phyloP scores from a whole-genome alignment of 2,888 invertebrate species.

The Muscina levida region DNA sequence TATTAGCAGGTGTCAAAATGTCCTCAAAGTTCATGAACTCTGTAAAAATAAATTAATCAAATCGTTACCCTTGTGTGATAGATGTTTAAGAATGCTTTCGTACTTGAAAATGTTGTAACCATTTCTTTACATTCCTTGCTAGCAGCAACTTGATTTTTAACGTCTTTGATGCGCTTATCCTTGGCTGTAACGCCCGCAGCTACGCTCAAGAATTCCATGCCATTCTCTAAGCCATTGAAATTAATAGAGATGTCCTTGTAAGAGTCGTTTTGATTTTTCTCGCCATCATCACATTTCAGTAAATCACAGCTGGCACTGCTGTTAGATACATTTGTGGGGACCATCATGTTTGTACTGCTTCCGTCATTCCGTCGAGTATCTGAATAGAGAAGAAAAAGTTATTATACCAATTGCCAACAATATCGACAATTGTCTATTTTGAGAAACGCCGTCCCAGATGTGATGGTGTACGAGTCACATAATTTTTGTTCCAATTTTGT shows the following conservation, averaged over 20 bases:
- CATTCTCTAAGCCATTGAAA: constrained; percentile 74
- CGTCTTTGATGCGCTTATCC: constrained; percentile 92
- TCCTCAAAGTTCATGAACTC: constrained; percentile 76
- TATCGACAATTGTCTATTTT: too few relatives aligned
- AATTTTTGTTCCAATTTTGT: too few relatives aligned
- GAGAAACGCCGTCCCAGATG: too few relatives aligned
- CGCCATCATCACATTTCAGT: constrained; percentile 67
- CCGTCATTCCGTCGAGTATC: constrained; percentile 72
- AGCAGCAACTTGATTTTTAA: constrained; percentile 83
- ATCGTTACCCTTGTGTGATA: too few relatives aligned
- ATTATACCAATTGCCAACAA: constrained; percentile 75
- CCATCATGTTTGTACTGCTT: constrained; percentile 42
- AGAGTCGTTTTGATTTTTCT: constrained; percentile 70
- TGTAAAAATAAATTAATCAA: constrained; percentile 60
- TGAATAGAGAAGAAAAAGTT: constrained; percentile 73
- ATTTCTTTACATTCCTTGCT: constrained; percentile 75
- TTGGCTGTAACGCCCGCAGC: constrained; percentile 93
- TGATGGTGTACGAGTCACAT: too few relatives aligned
- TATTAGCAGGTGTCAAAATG: constrained; percentile 72
- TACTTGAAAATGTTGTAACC: constrained; percentile 73
- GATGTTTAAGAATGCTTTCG: constrained; percentile 31
- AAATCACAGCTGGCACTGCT: constrained; percentile 70
- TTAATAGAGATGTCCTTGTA: constrained; percentile 71
- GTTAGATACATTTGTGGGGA: constrained; percentile 67
- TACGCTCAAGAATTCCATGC: constrained; percentile 85